Evolutionary conservation across 1,140 invertebrate species (phyloP), one percentile per base, ranked within the genome.

Genomic region (Bilobella aurantiaca): DNA sequence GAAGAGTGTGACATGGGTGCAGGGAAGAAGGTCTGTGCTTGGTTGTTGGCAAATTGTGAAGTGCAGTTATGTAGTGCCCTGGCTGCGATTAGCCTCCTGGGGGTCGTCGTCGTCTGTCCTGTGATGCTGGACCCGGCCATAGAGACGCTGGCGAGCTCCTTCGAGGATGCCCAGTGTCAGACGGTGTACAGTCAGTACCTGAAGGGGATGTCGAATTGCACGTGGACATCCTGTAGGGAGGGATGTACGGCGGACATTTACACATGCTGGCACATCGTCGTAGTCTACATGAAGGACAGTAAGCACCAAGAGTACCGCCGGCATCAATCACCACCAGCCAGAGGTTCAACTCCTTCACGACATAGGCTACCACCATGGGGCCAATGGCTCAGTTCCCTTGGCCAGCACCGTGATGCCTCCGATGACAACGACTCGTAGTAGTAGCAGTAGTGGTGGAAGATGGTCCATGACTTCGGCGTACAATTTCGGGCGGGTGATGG

Each of bases 161-260:
- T 75, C 62, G 69, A 74, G 42, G 42, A 73, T 21, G 73, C 73
- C 1, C 56, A 59, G 53, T 76, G 75, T 70, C 69, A 69, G 56
- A 75, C 74, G 25, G 59, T 73, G 30, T 66, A 73, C 57, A 63
- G 67, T 60, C 57, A 66, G 47, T 42, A 64, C 21, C 69, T 74
- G 18, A 62, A 63, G 18, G 74, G 75, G 8, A 62, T 73, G 21
- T 71, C 73, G 32, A 76, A 77, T 58, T 77, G 76, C 65, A 66
- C 73, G 21, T 77, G 76, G 76, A 75, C 74, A 18, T 75, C 74
- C 12, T 77, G 76, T 72, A 66, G 74, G 28, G 68, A 73, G 31
- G 75, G 76, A 14, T 77, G 76, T 61, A 76, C 76, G 1, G 70
- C 72, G 12, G 74, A 75, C 25, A 70, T 75, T 58, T 75, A 68